Conservation (phyloP, 2,797 vertebrate genomes). For the Peromyscus aztecus region DNA sequence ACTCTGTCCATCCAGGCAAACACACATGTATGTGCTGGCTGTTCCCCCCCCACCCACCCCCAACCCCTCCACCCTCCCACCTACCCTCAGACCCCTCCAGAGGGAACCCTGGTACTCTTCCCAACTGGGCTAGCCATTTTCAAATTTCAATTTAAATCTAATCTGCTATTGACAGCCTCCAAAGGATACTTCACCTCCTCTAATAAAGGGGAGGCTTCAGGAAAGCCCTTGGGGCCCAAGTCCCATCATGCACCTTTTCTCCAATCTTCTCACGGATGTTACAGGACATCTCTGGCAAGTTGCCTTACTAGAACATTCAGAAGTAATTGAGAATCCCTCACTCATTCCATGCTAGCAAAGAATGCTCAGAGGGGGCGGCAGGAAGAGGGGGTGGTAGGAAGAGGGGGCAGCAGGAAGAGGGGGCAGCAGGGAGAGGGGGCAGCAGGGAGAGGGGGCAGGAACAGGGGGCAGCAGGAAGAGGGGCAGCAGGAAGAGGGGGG, state of each 20-base stretch:
- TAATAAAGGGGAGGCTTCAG: background rate
- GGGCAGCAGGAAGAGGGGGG: too few relatives aligned
- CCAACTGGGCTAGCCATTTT: background rate
- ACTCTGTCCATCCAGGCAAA: background rate
- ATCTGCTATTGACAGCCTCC: background rate
- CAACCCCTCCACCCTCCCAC: background rate
- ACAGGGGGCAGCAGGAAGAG: background rate
- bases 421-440: background rate
- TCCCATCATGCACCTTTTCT: background rate
- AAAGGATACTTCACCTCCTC: background rate
- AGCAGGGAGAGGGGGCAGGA: too few relatives aligned
- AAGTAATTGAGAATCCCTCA: background rate
- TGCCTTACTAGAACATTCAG: background rate
- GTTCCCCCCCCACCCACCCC: background rate
- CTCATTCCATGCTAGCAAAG: background rate
- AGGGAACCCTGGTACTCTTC: background rate
- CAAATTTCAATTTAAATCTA: background rate
- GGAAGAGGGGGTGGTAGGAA: too few relatives aligned
- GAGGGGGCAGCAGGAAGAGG: background rate
- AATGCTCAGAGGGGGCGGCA: background rate
- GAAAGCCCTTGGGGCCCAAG: background rate
- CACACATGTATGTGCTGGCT: rapidly evolving
- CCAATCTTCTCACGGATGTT: background rate
- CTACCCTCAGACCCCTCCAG: background rate
- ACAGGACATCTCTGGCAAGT: background rate